Evolutionary conservation across 2,888 invertebrate genomes (phyloP).

Genomic region (Apocheima hispidaria): DNA sequence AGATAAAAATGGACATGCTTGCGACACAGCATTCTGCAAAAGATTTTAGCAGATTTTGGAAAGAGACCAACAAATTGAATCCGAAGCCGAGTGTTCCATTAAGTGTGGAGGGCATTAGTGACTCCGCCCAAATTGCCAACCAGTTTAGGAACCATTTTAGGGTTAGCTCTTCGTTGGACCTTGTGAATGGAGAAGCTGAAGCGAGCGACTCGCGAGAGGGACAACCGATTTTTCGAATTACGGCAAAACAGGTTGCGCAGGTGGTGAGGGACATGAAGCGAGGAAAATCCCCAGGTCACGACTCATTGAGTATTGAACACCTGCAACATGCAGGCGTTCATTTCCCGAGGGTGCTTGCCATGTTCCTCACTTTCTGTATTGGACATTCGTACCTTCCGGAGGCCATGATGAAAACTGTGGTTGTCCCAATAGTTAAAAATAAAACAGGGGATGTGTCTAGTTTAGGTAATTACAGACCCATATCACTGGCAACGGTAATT

Average conservation of each 20-base stretch:
- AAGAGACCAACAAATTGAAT: neutral
- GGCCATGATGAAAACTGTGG: neutral
- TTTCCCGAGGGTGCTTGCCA: too few relatives aligned
- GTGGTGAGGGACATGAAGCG: too few relatives aligned
- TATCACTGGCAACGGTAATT: neutral
- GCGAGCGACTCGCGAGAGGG: neutral
- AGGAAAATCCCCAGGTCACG: neutral
- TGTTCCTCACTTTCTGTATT: too few relatives aligned
- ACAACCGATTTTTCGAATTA: neutral
- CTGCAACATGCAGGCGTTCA: too few relatives aligned
- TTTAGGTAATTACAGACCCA: neutral
- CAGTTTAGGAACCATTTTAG: neutral
- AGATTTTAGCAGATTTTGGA: neutral
- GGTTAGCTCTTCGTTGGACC: neutral
- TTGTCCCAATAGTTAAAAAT: slow-evolving; percentile 5
- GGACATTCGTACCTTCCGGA: neutral
- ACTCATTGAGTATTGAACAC: neutral
- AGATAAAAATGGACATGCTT: too few relatives aligned
- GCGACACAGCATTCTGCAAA: neutral
- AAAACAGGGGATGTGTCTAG: slow-evolving; percentile 1
- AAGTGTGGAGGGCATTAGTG: too few relatives aligned
- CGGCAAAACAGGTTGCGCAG: neutral
- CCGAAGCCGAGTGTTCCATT: neutral
- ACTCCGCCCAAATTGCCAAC: neutral
- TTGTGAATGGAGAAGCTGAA: neutral